Evolutionary conservation across 92 coral and sea anemone genomes (phyloP).

Genomic region (Phenganax marumi): DNA sequence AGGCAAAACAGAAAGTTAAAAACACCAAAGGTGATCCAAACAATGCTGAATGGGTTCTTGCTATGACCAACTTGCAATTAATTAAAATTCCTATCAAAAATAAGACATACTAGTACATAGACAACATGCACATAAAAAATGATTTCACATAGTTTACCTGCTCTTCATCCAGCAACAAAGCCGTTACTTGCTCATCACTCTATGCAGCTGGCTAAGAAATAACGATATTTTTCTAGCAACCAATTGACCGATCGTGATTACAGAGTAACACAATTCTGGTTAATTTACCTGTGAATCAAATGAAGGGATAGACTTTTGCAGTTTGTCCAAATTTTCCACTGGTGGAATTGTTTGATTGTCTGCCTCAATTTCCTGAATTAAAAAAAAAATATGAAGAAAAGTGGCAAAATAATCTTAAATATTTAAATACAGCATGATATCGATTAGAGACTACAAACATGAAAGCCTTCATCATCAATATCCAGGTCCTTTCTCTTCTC

Average conservation of each 20-base stretch:
- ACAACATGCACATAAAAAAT: neutral
- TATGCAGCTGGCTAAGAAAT: no score
- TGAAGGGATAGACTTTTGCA: neutral
- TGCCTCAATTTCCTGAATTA: neutral
- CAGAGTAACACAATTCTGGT: neutral
- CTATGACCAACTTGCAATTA: slow-evolving; percentile 36
- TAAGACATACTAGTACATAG: neutral
- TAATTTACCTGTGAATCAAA: neutral
- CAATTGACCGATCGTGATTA: no score
- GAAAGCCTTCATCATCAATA: slow-evolving; percentile 16
- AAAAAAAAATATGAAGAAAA: neutral
- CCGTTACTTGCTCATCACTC: no score
- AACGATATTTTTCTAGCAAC: no score
- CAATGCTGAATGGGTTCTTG: slow-evolving; percentile 46
- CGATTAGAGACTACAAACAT: no score
- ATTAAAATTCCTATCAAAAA: slow-evolving; percentile 5
- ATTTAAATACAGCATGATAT: neutral
- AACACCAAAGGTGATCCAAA: slow-evolving; percentile 1
- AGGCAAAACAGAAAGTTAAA: neutral
- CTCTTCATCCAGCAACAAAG: no score
- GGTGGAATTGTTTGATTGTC: neutral
- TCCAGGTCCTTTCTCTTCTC: neutral
- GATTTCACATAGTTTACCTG: neutral
- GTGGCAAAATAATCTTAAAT: neutral
- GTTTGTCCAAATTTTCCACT: neutral